phyloP scores from a whole-genome alignment of 2,888 invertebrate species.

The Danaus chrysippus region DNA sequence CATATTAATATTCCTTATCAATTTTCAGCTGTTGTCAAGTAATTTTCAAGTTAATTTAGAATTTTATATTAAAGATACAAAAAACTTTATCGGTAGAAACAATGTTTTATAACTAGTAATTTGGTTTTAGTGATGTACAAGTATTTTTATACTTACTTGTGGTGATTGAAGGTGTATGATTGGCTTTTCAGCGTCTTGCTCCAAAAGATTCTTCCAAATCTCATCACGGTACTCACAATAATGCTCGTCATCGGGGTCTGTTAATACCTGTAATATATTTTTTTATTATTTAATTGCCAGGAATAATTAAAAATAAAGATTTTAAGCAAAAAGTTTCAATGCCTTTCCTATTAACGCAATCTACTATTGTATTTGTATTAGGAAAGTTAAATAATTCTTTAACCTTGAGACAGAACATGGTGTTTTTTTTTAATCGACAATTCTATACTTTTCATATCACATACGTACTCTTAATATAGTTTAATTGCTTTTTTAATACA shows the following conservation, averaged over 20 bases:
- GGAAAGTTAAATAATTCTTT: too few relatives aligned
- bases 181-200: slow-evolving; percentile 63
- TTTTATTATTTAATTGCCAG: background rate
- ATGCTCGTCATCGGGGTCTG: slow-evolving; percentile 61
- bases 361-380: too few relatives aligned
- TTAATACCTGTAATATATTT: slow-evolving; percentile 46
- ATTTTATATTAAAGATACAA: too few relatives aligned
- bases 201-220: slow-evolving; percentile 65
- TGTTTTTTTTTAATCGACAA: background rate
- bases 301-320: background rate
- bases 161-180: slow-evolving; percentile 71
- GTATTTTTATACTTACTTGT: slow-evolving; percentile 49
- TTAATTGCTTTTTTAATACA: background rate
- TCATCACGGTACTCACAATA: slow-evolving; percentile 66
- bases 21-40: too few relatives aligned
- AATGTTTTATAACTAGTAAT: too few relatives aligned
- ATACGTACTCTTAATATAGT: too few relatives aligned
- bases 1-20: too few relatives aligned
- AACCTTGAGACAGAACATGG: background rate
- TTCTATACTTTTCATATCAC: too few relatives aligned
- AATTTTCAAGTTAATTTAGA: too few relatives aligned
- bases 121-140: too few relatives aligned
- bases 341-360: too few relatives aligned
- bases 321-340: background rate
- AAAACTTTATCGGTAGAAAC: too few relatives aligned